Base-by-base conservation (phyloP, 2,888 invertebrate species). In the Stenichneumon culpator region DNA sequence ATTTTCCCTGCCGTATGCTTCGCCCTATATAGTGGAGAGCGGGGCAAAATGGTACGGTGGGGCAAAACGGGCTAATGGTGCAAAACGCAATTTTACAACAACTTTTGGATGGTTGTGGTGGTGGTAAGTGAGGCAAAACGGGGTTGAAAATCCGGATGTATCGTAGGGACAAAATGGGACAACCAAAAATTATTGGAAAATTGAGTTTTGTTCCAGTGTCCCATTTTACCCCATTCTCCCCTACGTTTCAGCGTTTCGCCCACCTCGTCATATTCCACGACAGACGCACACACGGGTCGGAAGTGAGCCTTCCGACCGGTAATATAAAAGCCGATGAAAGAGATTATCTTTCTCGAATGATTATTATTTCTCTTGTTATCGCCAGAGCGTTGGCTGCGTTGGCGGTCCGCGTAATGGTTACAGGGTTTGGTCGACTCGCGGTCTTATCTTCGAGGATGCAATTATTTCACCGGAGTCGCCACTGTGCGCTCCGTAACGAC, bases 391-490 rank as follows among this genome's bases (percentile, higher is more conserved):
- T 16, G 28, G 11, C 54, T 28, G 11, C 39, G 0, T 39, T 39
- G 70, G 36, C 54, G 54, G 36, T 11, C 11, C 39, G 2, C 11
- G 39, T 39, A 39, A 39, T 39, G 39, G 39, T 11, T 11, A 11
- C 11, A 3, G 39, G 39, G 36, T 25, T 54, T 39, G 19, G 36
- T 28, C 44, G n/a, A n/a, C 44, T 68, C 36, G 68, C 44, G 32
- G 78, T 19, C 78, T 60, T 78, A 78, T 78, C 78, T 54, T 54
- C 54, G 78, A 69, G 69, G 60, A 78, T 47, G 78, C 69, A 78
- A 78, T 78, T 78, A 78, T 78, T 78, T 68, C 39, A 65, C 65
- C 32, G 65, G 47, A 67, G 52, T 57, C 68, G 22, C 67, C 22
- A 57, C 57, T 22, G 68, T 65, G 65, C n/a, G 25, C 28, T 6